Conservation (phyloP, 2,797 vertebrate genomes). For the Anas bernieri region DNA sequence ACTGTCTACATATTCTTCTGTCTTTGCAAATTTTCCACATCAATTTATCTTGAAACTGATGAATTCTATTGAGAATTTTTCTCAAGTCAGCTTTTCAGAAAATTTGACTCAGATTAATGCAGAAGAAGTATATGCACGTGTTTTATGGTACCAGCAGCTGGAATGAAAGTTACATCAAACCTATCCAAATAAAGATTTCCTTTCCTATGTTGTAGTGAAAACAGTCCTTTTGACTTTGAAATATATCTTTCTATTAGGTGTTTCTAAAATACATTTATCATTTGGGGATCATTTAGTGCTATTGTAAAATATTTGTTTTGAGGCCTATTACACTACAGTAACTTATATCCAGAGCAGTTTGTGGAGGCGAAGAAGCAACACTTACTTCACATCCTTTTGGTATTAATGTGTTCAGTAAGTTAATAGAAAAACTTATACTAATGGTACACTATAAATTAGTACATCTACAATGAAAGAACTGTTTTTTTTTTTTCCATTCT, state of each 20-base stretch:
- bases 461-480: conserved; percentile 45
- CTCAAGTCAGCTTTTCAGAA: neutral
- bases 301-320: neutral
- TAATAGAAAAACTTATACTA: conserved; percentile 37
- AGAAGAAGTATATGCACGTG: neutral
- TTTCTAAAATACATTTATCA: neutral
- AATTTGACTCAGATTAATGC: neutral
- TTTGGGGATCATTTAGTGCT: neutral
- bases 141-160: neutral
- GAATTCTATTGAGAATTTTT: neutral
- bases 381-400: neutral
- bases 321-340: neutral
- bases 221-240: neutral
- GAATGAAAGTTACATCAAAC: neutral
- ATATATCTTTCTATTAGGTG: neutral
- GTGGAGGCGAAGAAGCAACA: neutral
- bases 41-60: neutral
- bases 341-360: neutral
- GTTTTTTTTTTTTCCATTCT: conserved; percentile 50
- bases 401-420: neutral
- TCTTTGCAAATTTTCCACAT: neutral
- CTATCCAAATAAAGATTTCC: neutral
- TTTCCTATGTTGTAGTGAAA: neutral
- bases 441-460: conserved; percentile 31
- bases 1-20: neutral